Conservation (phyloP, 2,888 invertebrate species). For the Cosmopolites sordidus region DNA sequence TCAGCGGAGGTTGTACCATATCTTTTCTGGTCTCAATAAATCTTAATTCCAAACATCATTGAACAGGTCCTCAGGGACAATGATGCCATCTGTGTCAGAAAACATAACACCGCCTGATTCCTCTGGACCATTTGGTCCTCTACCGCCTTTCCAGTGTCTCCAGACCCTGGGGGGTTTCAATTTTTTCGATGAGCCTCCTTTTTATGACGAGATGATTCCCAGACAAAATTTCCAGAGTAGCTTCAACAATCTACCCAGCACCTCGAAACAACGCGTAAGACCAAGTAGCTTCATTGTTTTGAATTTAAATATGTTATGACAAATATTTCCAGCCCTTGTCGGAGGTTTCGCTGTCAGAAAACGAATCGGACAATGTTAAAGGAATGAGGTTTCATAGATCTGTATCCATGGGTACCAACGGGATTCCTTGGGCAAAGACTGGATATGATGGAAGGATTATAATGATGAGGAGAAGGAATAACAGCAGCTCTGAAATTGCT, state of each 20-base stretch:
- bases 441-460: conserved; percentile 56
- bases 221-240: conserved; percentile 46
- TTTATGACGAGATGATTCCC: conserved; percentile 51
- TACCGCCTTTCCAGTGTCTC: conserved; percentile 60
- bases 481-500: conserved; percentile 64
- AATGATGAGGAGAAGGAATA: conserved; percentile 63
- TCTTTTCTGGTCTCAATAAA: not conserved
- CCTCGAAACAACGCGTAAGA: conserved; percentile 48
- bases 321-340: conserved; percentile 50
- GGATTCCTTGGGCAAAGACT: conserved; percentile 58
- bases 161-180: conserved; percentile 50
- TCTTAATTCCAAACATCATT: not conserved
- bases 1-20: conserved; percentile 34
- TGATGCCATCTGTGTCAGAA: conserved; percentile 55
- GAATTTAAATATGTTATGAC: not conserved
- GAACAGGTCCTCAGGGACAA: conserved; percentile 36
- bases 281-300: not conserved
- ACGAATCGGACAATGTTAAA: conserved; percentile 52
- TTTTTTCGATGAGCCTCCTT: conserved; percentile 38
- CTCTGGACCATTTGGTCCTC: conserved; percentile 53
- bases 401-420: conserved; percentile 76
- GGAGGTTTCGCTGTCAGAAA: conserved; percentile 54
- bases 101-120: conserved; percentile 55
- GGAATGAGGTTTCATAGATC: conserved; percentile 74
- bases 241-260: conserved; percentile 35